Conservation (phyloP, 2,113 vertebrate genomes). For the Caracal caracal region DNA sequence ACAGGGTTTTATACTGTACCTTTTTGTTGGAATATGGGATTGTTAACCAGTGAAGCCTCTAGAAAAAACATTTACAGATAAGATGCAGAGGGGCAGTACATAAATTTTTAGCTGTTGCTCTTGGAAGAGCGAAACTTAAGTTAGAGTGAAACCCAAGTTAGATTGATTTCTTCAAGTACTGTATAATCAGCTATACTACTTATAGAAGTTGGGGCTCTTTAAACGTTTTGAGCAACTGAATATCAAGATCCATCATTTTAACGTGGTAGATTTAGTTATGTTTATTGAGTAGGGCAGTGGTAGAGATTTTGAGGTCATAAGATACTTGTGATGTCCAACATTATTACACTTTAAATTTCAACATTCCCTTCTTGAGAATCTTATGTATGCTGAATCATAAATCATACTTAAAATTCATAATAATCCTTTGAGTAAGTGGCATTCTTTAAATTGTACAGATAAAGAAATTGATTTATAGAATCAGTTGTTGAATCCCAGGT, state of each 20-base stretch:
- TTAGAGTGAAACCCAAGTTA: constrained; percentile 41
- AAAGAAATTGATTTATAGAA: constrained; percentile 31
- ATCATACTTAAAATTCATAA: constrained; percentile 14
- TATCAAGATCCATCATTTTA: constrained; percentile 11
- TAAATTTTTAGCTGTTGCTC: constrained; percentile 36
- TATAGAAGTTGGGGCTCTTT: background rate
- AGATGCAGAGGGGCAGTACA: background rate
- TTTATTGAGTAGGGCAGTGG: constrained; percentile 18
- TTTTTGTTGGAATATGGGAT: constrained; percentile 24
- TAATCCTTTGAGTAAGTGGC: background rate
- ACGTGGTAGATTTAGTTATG: background rate
- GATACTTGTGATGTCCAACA: background rate
- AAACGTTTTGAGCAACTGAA: constrained; percentile 5
- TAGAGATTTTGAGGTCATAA: constrained; percentile 17
- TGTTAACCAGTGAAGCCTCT: constrained; percentile 57
- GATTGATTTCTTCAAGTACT: background rate
- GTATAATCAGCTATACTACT: background rate
- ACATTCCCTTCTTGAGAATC: background rate
- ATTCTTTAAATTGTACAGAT: constrained; percentile 10
- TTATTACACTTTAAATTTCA: constrained; percentile 30
- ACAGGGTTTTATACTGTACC: constrained; percentile 57
- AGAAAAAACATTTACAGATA: constrained; percentile 41
- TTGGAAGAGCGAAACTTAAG: constrained; percentile 36
- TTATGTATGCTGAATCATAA: background rate
- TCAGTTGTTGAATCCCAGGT: constrained; percentile 14